Evolutionary conservation across 1,140 invertebrate genomes (phyloP).

Genomic region (Cheumatopsyche charites): DNA sequence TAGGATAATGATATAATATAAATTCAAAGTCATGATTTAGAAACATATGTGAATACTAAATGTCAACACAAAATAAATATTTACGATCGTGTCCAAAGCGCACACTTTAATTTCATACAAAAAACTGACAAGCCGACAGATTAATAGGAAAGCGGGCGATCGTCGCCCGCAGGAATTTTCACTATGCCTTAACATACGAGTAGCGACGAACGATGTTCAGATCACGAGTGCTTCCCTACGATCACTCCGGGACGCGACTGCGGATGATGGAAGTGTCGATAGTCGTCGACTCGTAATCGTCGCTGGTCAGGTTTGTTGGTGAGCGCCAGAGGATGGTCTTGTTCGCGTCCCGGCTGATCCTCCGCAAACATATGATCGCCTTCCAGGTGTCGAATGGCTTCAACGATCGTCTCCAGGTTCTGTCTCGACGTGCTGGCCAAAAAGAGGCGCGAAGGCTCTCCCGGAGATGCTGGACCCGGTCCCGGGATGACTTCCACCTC

Average conservation of each 20-base stretch:
- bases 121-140: constrained; percentile 45
- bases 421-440: constrained; percentile 84
- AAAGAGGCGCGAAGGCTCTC: constrained; percentile 70
- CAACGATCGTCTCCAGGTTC: constrained; percentile 96
- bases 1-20: constrained; percentile 44
- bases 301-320: constrained; percentile 67
- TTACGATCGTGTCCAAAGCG: constrained; percentile 47
- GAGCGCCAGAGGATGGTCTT: constrained; percentile 75
- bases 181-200: constrained; percentile 34
- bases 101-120: constrained; percentile 46
- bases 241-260: constrained; percentile 85
- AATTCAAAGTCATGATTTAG: constrained; percentile 49
- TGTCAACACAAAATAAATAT: constrained; percentile 49
- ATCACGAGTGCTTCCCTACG: constrained; percentile 83
- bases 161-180: constrained; percentile 39
- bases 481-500: constrained; percentile 77
- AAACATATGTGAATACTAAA: constrained; percentile 47
- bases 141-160: constrained; percentile 38
- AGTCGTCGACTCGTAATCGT: constrained; percentile 67
- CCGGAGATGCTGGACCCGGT: constrained; percentile 62
- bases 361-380: constrained; percentile 90
- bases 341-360: constrained; percentile 60
- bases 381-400: constrained; percentile 95
- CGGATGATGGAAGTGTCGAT: constrained; percentile 67
- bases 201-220: constrained; percentile 39